These are phyloP conservation scores for Lithobius niger DNA, from an alignment of 1,140 invertebrate species.

Conservation along the genomic window DNA sequence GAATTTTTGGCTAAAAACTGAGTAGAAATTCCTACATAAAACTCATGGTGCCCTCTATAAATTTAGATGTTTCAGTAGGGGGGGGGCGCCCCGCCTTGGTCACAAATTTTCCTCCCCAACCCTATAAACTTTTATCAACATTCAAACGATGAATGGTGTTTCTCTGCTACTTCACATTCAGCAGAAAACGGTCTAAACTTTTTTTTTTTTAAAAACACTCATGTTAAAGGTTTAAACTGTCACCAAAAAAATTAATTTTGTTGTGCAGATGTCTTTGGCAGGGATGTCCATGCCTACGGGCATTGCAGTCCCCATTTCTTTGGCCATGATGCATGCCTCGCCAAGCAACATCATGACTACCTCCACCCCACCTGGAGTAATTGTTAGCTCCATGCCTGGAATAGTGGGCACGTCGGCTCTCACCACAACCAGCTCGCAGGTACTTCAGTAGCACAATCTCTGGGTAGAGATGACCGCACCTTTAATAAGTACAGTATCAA, in stretches of 20 bases:
- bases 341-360: slow-evolving; percentile 20
- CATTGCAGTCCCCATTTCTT: slow-evolving; percentile 28
- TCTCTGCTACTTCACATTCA: no score
- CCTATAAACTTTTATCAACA: no score
- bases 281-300: slow-evolving; percentile 7
- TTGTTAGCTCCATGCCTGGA: slow-evolving; percentile 22
- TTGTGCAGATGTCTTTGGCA: slow-evolving; percentile 17
- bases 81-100: no score
- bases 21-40: no score
- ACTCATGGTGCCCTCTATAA: no score
- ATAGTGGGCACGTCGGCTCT: slow-evolving; percentile 2
- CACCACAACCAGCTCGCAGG: neutral
- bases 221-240: slow-evolving; percentile 27
- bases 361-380: slow-evolving; percentile 23
- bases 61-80: no score
- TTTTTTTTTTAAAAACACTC: slow-evolving; percentile 9
- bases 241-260: no score
- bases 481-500: neutral
- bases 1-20: no score
- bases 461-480: neutral
- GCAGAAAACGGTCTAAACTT: neutral
- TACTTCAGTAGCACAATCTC: neutral
- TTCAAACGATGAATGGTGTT: no score
- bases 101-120: no score
- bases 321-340: slow-evolving; percentile 28